These are phyloP conservation scores for Choristoneura fumiferana DNA, from an alignment of 1,140 invertebrate genomes.

Conservation along the genomic window DNA sequence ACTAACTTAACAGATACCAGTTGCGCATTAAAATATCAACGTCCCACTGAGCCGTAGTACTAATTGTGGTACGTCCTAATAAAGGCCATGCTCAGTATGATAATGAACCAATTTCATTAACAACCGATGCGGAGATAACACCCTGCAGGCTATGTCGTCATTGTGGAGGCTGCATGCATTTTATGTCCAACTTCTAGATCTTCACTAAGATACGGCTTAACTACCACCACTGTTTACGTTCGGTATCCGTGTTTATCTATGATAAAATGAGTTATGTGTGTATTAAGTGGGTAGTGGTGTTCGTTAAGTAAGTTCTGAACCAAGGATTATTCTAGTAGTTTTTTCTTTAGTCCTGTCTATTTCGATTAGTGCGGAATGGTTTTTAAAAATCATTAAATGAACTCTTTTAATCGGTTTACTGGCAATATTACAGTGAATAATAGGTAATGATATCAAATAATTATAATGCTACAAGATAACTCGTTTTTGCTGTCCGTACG, in stretches of 20 bases:
- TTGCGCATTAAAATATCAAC: neutral
- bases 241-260: neutral
- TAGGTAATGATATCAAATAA: too few relatives aligned
- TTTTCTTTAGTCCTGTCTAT: too few relatives aligned
- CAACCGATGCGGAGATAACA: conserved; percentile 41
- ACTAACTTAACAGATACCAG: too few relatives aligned
- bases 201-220: conserved; percentile 17
- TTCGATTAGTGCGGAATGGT: too few relatives aligned
- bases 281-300: conserved; percentile 22
- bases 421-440: too few relatives aligned
- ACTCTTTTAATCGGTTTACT: too few relatives aligned
- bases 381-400: too few relatives aligned
- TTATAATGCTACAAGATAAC: too few relatives aligned
- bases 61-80: neutral
- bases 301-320: conserved; percentile 25
- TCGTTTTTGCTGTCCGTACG: too few relatives aligned
- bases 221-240: conserved; percentile 25
- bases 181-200: conserved; percentile 30
- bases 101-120: conserved; percentile 49
- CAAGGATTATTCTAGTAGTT: too few relatives aligned
- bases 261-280: conserved; percentile 4
- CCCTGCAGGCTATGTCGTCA: conserved; percentile 23
- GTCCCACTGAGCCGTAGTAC: neutral
- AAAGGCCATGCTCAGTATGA: conserved; percentile 32
- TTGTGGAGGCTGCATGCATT: conserved; percentile 34